A percentile compares a stretch with the other conserved stretches of the same genome.
phyloP scores from a whole-genome alignment of 1,140 invertebrate species.

The Ips nitidus region DNA sequence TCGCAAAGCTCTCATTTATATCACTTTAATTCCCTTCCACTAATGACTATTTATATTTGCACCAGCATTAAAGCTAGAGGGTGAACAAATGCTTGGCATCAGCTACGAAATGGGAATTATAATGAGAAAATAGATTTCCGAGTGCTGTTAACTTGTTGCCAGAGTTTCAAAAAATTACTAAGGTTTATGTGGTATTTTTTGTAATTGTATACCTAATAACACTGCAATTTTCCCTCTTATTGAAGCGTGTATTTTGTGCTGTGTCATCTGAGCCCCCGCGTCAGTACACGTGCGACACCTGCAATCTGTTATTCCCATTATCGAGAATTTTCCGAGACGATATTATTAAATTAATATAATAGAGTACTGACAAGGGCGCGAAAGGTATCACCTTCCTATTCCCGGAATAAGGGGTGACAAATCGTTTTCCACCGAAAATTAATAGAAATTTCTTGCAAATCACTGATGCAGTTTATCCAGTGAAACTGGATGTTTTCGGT shows the following conservation, averaged over 20 bases:
- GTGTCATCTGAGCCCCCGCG: conserved; percentile 26
- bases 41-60: no score
- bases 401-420: conserved; percentile 9
- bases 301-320: conserved; percentile 24
- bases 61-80: no score
- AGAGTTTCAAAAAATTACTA: background rate
- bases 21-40: no score
- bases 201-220: no score
- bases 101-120: no score
- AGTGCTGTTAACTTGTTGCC: no score
- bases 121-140: no score
- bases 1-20: no score
- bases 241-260: conserved; percentile 43
- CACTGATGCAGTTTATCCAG: conserved; percentile 8
- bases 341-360: conserved; percentile 25
- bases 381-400: conserved; percentile 14
- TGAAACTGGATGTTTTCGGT: background rate
- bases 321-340: conserved; percentile 21
- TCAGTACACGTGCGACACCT: conserved; percentile 38
- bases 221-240: conserved; percentile 20
- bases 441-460: conserved; percentile 12
- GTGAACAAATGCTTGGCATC: no score
- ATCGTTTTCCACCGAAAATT: conserved; percentile 14
- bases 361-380: background rate
- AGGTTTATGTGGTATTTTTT: background rate